Percentiles rank a stretch among this genome's conserved stretches.
These are phyloP conservation scores for Chloroclystis v-ata DNA, from an alignment of 2,888 invertebrate genomes.

Conservation along the genomic window DNA sequence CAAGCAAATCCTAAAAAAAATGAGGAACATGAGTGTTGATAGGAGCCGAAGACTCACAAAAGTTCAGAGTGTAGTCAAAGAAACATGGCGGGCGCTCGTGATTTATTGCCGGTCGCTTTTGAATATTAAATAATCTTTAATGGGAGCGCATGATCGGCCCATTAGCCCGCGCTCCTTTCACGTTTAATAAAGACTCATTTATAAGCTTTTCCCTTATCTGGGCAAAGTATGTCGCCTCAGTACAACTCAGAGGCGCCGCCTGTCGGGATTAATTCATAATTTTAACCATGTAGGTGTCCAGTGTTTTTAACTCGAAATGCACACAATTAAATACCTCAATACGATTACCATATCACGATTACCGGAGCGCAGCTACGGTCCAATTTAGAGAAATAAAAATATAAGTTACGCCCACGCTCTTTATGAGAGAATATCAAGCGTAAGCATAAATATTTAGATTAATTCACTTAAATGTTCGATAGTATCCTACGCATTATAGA, in stretches of 20 bases:
- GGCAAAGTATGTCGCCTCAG: slow-evolving; percentile 62
- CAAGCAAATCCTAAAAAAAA: slow-evolving; percentile 9
- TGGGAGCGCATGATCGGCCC: slow-evolving; percentile 79
- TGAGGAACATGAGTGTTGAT: slow-evolving; percentile 45
- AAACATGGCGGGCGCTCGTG: slow-evolving; percentile 73
- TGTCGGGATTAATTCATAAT: slow-evolving; percentile 76
- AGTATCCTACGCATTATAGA: not conserved
- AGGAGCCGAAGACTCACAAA: slow-evolving; percentile 49
- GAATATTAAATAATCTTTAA: slow-evolving; percentile 79
- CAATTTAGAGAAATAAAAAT: slow-evolving; percentile 6
- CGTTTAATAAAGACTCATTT: slow-evolving; percentile 79
- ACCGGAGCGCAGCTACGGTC: slow-evolving; percentile 19
- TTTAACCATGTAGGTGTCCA: slow-evolving; percentile 60
- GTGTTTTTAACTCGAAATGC: slow-evolving; percentile 40
- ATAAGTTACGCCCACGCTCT: slow-evolving; percentile 18
- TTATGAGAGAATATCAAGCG: slow-evolving; percentile 26
- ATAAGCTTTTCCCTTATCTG: slow-evolving; percentile 78
- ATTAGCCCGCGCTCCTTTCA: slow-evolving; percentile 77
- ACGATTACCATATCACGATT: slow-evolving; percentile 41
- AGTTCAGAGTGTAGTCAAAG: slow-evolving; percentile 71
- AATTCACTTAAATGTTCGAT: not conserved
- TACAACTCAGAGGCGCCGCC: slow-evolving; percentile 74
- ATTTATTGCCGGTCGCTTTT: slow-evolving; percentile 76
- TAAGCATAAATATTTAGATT: slow-evolving; percentile 1
- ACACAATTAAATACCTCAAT: slow-evolving; percentile 43